A percentile compares a stretch with the other conserved stretches of the same genome.
Evolutionary conservation across 2,113 vertebrate species (phyloP).

Genomic region (Tenrec ecaudatus): DNA sequence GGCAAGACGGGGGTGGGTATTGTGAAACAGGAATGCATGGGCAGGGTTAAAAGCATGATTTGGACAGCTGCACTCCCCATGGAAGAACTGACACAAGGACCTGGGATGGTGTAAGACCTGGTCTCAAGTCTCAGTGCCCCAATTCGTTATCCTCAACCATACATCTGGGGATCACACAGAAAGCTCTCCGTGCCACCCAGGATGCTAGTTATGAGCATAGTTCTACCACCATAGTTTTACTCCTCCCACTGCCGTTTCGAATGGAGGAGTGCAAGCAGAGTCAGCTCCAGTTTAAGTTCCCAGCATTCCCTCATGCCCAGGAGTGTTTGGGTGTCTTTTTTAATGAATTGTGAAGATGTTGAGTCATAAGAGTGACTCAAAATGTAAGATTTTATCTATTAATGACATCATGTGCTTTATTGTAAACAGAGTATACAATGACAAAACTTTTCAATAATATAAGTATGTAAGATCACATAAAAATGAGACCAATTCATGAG

Average conservation of each 20-base stretch:
- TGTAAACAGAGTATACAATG: neutral
- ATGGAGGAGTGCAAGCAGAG: neutral
- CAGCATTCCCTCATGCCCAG: slow-evolving; percentile 39
- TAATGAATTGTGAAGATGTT: slow-evolving; percentile 36
- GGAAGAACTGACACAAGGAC: too few relatives aligned
- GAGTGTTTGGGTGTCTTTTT: neutral
- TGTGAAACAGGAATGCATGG: too few relatives aligned
- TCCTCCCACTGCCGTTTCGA: neutral
- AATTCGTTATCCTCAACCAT: too few relatives aligned
- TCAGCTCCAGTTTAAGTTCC: neutral
- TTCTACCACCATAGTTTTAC: neutral
- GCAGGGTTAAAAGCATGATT: too few relatives aligned
- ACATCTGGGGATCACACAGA: too few relatives aligned
- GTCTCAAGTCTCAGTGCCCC: too few relatives aligned
- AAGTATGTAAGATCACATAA: neutral
- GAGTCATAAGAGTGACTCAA: slow-evolving; percentile 62
- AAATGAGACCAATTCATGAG: neutral
- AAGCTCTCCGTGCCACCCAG: too few relatives aligned
- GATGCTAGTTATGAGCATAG: neutral
- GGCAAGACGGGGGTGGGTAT: too few relatives aligned
- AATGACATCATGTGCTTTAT: slow-evolving; percentile 54
- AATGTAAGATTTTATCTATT: slow-evolving; percentile 35
- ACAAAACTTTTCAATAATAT: neutral
- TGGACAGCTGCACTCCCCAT: too few relatives aligned
- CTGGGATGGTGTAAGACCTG: too few relatives aligned